phyloP scores from a whole-genome alignment of 2,888 invertebrate species.

The Leptopilina drosophilae region DNA sequence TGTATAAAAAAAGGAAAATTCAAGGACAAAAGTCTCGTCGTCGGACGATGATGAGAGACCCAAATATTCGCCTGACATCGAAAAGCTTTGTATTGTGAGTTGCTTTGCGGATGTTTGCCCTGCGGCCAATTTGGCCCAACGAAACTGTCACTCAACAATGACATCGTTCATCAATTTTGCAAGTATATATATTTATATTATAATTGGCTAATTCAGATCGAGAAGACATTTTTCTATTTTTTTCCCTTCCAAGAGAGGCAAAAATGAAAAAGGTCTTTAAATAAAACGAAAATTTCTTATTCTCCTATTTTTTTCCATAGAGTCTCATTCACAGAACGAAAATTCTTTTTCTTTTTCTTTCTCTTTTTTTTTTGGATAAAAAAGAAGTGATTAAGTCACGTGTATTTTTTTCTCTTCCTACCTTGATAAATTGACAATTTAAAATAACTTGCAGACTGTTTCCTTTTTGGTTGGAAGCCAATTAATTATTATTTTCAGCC shows the following conservation, averaged over 20 bases:
- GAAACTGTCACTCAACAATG: slow-evolving; percentile 47
- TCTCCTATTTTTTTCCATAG: neutral
- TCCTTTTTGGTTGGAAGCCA: slow-evolving; percentile 69
- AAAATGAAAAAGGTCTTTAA: too few relatives aligned
- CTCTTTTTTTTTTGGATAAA: slow-evolving; percentile 4
- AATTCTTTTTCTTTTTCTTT: neutral
- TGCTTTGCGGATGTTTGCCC: slow-evolving; percentile 50
- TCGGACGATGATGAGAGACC: neutral
- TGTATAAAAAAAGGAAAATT: neutral
- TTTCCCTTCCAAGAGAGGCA: too few relatives aligned
- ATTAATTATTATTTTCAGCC: slow-evolving; percentile 61
- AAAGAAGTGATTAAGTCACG: neutral
- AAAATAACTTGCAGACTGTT: slow-evolving; percentile 55
- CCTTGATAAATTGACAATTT: slow-evolving; percentile 39
- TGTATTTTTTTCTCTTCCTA: neutral
- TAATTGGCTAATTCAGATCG: slow-evolving; percentile 71
- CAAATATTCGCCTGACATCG: slow-evolving; percentile 33
- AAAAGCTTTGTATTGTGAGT: slow-evolving; percentile 7
- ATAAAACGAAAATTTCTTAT: neutral
- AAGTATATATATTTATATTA: slow-evolving; percentile 54
- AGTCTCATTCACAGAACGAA: neutral
- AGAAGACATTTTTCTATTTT: slow-evolving; percentile 63
- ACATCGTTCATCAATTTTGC: slow-evolving; percentile 41
- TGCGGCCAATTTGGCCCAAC: slow-evolving; percentile 54
- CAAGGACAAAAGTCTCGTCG: slow-evolving; percentile 15